Conservation (phyloP, 2,888 invertebrate species). For the Troides aeacus region DNA sequence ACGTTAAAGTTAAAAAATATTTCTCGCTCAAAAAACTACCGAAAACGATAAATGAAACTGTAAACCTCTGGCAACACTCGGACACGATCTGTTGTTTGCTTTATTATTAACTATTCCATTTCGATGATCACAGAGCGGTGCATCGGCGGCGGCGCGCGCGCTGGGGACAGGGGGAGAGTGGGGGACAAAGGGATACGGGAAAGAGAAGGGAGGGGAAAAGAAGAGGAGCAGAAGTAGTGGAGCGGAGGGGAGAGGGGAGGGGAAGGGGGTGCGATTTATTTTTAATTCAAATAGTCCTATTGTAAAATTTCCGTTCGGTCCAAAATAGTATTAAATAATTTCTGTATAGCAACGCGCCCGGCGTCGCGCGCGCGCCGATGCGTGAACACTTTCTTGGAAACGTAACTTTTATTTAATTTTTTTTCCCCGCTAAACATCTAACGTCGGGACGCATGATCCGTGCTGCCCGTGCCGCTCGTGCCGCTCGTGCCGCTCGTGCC, state of each 20-base stretch:
- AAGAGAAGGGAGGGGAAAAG: not conserved
- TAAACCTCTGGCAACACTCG: slow-evolving; percentile 63
- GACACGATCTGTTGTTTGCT: slow-evolving; percentile 59
- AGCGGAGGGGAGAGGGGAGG: not conserved
- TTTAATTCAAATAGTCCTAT: slow-evolving; percentile 47
- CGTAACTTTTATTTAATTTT: slow-evolving; percentile 55
- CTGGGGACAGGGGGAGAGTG: slow-evolving; percentile 16
- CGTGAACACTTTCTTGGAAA: slow-evolving; percentile 79
- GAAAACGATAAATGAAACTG: slow-evolving; percentile 60
- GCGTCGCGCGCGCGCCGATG: slow-evolving; percentile 38
- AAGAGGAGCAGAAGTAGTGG: too few species aligned
- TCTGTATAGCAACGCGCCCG: slow-evolving; percentile 42
- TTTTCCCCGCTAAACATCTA: slow-evolving; percentile 67
- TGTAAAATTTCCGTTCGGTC: slow-evolving; percentile 53
- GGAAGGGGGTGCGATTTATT: slow-evolving; percentile 37
- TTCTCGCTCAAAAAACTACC: slow-evolving; percentile 43
- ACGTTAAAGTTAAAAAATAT: slow-evolving; percentile 65
- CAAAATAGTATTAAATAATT: slow-evolving; percentile 54
- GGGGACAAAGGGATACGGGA: not conserved
- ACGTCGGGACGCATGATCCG: slow-evolving; percentile 77
- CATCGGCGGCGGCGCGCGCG: not conserved
- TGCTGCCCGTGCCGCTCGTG: slow-evolving; percentile 65
- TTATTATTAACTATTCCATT: slow-evolving; percentile 65
- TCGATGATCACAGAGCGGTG: slow-evolving; percentile 72
- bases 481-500: slow-evolving; percentile 69